Base-by-base conservation (phyloP, 2,888 invertebrate genomes). In the Acrocera orbiculus region DNA sequence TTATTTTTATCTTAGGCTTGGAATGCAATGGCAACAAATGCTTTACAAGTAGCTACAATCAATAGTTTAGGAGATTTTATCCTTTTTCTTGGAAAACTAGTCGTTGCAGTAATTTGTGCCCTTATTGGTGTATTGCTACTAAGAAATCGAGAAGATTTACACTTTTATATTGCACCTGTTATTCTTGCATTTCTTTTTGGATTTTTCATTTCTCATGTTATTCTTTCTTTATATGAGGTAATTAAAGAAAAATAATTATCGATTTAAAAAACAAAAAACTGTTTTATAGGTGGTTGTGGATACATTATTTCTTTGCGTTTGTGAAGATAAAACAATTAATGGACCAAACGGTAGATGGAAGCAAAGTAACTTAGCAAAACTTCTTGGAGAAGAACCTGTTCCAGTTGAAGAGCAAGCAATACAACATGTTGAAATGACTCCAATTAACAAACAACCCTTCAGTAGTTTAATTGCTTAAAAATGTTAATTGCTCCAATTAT, bases 51-150 rank as follows among this genome's bases (percentile, higher is more conserved):
- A 42, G 82, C 86, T 1, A 83, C 89, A 0, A 81, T 95, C 36
- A 93, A 93, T 62, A 80, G 83, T 45, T 72, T 90, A 27, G 93
- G 92, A 5, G 89, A 89, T 58, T 90, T 92, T 54, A 78, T 93
- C 40, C 63, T 95, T 29, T 89, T 95, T 54, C 64, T 95, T 42
- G 89, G 86, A 34, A 83, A 83, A 54, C 37, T 61, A 32, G 46
- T 73, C 39, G 83, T 92, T 35, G 86, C 87, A 5, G 79, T 83
- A 0, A 63, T 83, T 5, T 83, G 85, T 0, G 86, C 83, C 17
- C 69, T 75, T 33, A 66, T 83, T 30, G 85, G 82, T 15, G 62
- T 90, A 31, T 62, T 87, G 32, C 61, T 82, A 42, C 70, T 89
- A 48, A 74, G 78, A 49, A 68, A 74, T 40, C 73, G 78, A 55